Conservation (phyloP, 2,797 vertebrate species). For the Meriones psammophilus region DNA sequence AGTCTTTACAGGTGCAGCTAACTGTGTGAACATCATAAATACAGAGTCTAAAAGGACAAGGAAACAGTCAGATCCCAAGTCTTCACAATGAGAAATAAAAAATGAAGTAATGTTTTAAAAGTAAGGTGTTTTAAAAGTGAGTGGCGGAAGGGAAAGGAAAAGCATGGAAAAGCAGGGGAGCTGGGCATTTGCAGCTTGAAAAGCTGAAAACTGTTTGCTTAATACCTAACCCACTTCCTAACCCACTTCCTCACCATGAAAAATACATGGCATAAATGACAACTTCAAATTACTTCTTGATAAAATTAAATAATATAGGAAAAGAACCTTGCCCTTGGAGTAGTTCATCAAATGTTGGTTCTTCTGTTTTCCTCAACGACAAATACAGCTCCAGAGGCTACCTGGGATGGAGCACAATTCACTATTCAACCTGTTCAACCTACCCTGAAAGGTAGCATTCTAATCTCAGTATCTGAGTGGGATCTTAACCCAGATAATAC, state of each 20-base stretch:
- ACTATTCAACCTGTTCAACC: not conserved
- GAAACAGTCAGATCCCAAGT: not conserved
- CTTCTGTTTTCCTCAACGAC: constrained; percentile 50
- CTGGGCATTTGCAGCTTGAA: not conserved
- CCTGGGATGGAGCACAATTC: not conserved
- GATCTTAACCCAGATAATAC: not conserved
- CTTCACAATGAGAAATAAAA: not conserved
- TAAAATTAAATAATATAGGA: constrained; percentile 7
- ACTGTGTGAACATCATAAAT: not conserved
- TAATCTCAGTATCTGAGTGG: constrained; percentile 58
- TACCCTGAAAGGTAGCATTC: constrained; percentile 43
- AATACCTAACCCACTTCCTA: constrained; percentile 21
- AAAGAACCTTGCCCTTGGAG: not conserved
- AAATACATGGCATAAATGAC: constrained; percentile 10
- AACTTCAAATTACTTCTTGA: not conserved
- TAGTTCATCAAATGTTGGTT: constrained; percentile 25
- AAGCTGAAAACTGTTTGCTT: not conserved
- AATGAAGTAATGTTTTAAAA: not conserved
- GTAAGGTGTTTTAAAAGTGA: not conserved
- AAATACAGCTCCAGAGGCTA: not conserved
- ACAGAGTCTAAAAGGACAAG: not conserved
- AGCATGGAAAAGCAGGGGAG: not conserved
- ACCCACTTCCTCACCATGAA: constrained; percentile 22
- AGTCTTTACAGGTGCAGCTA: not conserved
- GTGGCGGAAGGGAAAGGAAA: not conserved